Evolutionary conservation across 2,888 invertebrate genomes (phyloP).

Genomic region (Dryobotodes eremita): DNA sequence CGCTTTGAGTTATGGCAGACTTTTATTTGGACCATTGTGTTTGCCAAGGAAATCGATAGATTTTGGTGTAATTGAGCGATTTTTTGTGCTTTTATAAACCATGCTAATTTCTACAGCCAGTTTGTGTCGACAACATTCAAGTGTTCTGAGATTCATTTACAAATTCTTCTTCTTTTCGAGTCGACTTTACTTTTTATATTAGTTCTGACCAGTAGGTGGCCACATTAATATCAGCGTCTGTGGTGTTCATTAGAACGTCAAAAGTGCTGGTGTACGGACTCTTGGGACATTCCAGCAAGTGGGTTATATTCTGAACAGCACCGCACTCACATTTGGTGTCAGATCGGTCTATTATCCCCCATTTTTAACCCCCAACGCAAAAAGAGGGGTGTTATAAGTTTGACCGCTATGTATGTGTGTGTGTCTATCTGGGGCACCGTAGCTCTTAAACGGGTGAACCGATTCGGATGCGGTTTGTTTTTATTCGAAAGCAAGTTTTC

Average conservation of each 20-base stretch:
- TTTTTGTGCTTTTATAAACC: neutral
- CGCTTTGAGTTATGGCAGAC: conserved; percentile 44
- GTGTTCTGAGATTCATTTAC: neutral
- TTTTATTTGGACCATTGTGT: conserved; percentile 52
- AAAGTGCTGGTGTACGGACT: neutral
- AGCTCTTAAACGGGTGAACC: too few species aligned
- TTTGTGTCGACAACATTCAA: neutral
- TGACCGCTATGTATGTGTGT: too few species aligned
- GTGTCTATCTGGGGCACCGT: too few species aligned
- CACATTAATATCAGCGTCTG: neutral
- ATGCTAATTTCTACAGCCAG: neutral
- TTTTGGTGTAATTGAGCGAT: neutral
- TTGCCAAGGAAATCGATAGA: conserved; percentile 16
- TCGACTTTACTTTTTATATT: neutral
- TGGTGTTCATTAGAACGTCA: neutral
- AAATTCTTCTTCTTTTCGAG: neutral
- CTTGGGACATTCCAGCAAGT: neutral
- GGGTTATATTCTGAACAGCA: neutral
- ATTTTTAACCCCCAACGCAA: neutral
- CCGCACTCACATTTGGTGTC: neutral
- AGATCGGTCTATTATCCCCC: neutral
- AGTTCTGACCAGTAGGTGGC: neutral
- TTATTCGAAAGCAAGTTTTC: too few species aligned
- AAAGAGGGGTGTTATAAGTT: too few species aligned
- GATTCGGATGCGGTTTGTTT: too few species aligned